phyloP scores from a whole-genome alignment of 1,140 invertebrate genomes.

The Diachasmimorpha longicaudata region DNA sequence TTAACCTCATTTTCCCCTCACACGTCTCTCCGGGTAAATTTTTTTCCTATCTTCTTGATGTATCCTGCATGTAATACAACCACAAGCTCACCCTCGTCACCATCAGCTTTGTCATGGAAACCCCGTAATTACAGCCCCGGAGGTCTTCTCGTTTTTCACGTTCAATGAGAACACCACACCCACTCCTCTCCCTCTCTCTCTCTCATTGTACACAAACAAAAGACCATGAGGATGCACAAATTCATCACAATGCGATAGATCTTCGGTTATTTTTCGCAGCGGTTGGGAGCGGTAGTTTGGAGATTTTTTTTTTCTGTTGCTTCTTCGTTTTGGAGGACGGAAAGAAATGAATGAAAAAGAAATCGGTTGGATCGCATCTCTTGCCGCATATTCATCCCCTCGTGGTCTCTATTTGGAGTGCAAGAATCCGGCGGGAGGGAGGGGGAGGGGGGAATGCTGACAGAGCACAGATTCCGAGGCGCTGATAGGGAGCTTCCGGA shows the following conservation, averaged over 20 bases:
- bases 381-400: not conserved
- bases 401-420: not conserved
- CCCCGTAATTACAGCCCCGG: slow-evolving; percentile 22
- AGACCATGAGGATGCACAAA: not conserved
- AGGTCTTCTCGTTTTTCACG: not conserved
- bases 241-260: not conserved
- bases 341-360: not conserved
- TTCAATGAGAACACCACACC: slow-evolving; percentile 7
- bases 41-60: not conserved
- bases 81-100: slow-evolving; percentile 7
- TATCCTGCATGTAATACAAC: not conserved
- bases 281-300: not conserved
- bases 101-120: slow-evolving; percentile 15
- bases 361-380: not conserved
- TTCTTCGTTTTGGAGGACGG: not conserved
- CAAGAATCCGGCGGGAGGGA: too few species aligned
- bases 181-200: not conserved
- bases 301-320: not conserved
- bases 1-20: not conserved
- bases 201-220: not conserved
- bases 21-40: not conserved
- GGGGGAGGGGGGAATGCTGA: slow-evolving; percentile 46
- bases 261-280: not conserved
- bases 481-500: slow-evolving; percentile 51
- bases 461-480: slow-evolving; percentile 50